Evolutionary conservation across 2,888 invertebrate genomes (phyloP).

Genomic region (Apodemia duryi): DNA sequence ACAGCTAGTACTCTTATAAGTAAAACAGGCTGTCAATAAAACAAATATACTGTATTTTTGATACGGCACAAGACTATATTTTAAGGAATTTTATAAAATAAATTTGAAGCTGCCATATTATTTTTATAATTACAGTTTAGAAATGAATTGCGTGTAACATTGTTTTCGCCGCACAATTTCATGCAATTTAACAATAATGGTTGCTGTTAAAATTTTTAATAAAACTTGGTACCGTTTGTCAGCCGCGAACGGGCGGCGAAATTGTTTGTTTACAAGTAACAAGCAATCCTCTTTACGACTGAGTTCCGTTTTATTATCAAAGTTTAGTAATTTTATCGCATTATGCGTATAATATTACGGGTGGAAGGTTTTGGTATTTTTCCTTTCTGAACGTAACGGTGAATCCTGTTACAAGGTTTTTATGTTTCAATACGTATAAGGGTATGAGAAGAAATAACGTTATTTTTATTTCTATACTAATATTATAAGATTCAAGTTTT

Average conservation of each 20-base stretch:
- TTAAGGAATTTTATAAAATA: no score
- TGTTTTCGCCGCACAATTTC: slow-evolving; percentile 1
- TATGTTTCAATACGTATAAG: neutral
- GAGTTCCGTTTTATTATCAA: slow-evolving; percentile 21
- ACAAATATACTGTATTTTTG: no score
- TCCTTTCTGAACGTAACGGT: neutral
- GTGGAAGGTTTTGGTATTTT: slow-evolving; percentile 3
- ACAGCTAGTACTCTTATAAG: no score
- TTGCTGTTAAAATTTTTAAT: slow-evolving; percentile 22
- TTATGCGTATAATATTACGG: slow-evolving; percentile 15
- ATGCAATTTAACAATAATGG: neutral
- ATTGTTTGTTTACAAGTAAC: slow-evolving; percentile 26
- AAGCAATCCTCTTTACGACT: slow-evolving; percentile 20
- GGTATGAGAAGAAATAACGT: no score
- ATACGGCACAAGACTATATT: no score
- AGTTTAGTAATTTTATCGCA: slow-evolving; percentile 24
- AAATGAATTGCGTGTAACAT: no score
- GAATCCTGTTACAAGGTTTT: neutral
- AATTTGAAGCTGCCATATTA: no score
- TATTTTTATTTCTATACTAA: neutral
- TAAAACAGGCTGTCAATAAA: no score
- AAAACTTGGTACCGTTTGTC: slow-evolving; percentile 25
- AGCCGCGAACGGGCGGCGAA: slow-evolving; percentile 17
- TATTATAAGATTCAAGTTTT: no score
- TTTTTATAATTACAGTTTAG: no score